phyloP scores from a whole-genome alignment of 2,113 vertebrate genomes.

The Falco punctatus region DNA sequence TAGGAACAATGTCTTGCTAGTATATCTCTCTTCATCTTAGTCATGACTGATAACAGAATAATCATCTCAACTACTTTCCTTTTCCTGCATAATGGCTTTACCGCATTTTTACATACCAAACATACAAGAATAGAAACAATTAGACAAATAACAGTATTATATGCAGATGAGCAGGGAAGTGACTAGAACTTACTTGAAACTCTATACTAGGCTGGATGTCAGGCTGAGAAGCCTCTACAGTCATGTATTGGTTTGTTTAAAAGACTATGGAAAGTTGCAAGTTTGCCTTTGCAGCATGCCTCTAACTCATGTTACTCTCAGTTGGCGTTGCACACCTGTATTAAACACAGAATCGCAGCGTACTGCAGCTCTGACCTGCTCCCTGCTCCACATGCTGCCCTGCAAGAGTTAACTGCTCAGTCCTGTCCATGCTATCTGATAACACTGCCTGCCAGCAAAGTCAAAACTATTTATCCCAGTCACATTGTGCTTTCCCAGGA shows the following conservation, averaged over 20 bases:
- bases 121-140: slow-evolving; percentile 60
- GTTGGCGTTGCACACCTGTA: background rate
- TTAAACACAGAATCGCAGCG: background rate
- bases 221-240: background rate
- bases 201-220: background rate
- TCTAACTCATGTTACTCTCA: background rate
- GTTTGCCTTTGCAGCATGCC: background rate
- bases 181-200: slow-evolving; percentile 1
- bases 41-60: slow-evolving; percentile 72
- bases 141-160: slow-evolving; percentile 54
- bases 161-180: slow-evolving; percentile 37
- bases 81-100: slow-evolving; percentile 43
- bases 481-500: background rate
- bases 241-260: background rate
- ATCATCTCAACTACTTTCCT: slow-evolving; percentile 60
- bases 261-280: background rate
- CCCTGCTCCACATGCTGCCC: background rate
- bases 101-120: slow-evolving; percentile 58
- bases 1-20: slow-evolving; percentile 68
- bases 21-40: slow-evolving; percentile 66
- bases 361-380: background rate
- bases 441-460: background rate
- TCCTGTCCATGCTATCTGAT: background rate
- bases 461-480: background rate
- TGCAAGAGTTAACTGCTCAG: background rate